Base-by-base conservation (phyloP, 2,113 vertebrate species). In the Mus spicilegus region DNA sequence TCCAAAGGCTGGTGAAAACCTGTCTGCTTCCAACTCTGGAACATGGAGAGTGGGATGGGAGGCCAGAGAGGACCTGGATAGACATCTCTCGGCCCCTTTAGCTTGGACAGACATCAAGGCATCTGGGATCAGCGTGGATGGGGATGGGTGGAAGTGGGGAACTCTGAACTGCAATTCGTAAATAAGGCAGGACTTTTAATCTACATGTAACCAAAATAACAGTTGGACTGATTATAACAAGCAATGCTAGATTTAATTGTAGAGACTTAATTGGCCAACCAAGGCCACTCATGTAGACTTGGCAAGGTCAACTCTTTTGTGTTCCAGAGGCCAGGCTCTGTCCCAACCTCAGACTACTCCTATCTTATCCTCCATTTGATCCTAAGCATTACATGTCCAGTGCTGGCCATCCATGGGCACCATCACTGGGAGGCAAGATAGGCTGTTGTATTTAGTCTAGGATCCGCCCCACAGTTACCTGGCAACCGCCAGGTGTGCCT, bases 121-220 rank as follows among this genome's bases (percentile, higher is more conserved):
- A 2, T 36, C 42, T 54, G 42, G 36, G 20, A 85, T 67, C 85
- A 49, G 46, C 12, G 39, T 39, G 11, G 7, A 0, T 46, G 28
- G 20, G 28, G 30, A 36, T 16, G 4, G 2, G 54, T 36, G 49
- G 8, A 28, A 16, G 42, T 33, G 51, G 58, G 77, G 54, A 42
- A 2, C 46, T n/a, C 56, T 24, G 75, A 51, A 63, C 17, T 36
- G 26, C 8, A 51, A 30, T 9, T 85, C 77, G 51, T 42, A 51
- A 90, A 65, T 65, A 88, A 88, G n/a, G 16, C 84, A n/a, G 80
- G 65, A 81, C 28, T 86, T 95, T 90, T 91, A 89, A 91, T 77
- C 28, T 49, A 87, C 17, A 70, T 51, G 22, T 80, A 76, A 90
- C 36, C 63, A 54, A 82, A 81, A 80, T 19, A 46, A 22, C 87